Evolutionary conservation across 2,888 invertebrate genomes (phyloP).

Genomic region (Caenorhabditis imperialis): DNA sequence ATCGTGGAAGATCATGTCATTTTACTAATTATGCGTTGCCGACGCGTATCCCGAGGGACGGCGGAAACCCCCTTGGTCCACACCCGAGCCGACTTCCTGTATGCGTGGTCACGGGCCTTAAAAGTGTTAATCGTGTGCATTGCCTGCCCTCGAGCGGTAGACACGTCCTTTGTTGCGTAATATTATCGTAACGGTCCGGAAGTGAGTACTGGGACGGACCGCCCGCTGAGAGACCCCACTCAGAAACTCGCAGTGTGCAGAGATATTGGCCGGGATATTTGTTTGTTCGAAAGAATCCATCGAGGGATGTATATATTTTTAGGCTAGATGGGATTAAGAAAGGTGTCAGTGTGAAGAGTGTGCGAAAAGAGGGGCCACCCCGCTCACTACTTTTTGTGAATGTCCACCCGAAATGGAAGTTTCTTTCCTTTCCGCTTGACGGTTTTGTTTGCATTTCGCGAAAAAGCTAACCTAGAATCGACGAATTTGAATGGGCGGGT

Average conservation of each 20-base stretch:
- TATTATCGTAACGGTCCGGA: slow-evolving; percentile 48
- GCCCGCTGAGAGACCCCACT: slow-evolving; percentile 27
- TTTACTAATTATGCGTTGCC: slow-evolving; percentile 48
- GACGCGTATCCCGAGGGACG: slow-evolving; percentile 26
- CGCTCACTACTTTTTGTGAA: slow-evolving; percentile 17
- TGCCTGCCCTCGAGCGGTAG: slow-evolving; percentile 10
- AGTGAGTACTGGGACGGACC: slow-evolving; percentile 41
- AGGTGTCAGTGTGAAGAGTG: slow-evolving; percentile 17
- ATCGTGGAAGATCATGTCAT: slow-evolving; percentile 45
- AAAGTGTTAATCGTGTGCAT: slow-evolving; percentile 47
- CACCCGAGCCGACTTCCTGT: slow-evolving; percentile 39
- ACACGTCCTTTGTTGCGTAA: slow-evolving; percentile 39
- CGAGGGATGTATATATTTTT: slow-evolving; percentile 34
- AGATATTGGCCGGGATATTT: slow-evolving; percentile 22
- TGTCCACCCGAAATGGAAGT: slow-evolving; percentile 31
- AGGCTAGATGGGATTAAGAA: slow-evolving; percentile 33
- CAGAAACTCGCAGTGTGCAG: no score
- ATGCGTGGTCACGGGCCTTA: slow-evolving; percentile 4
- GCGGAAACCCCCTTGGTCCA: slow-evolving; percentile 31
- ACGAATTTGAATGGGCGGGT: slow-evolving; percentile 21
- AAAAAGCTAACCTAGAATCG: slow-evolving; percentile 43
- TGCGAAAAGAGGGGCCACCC: slow-evolving; percentile 10
- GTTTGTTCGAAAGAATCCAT: slow-evolving; percentile 27
- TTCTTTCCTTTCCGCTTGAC: slow-evolving; percentile 49
- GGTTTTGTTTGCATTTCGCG: slow-evolving; percentile 50